Conservation (phyloP, 2,797 vertebrate species). For the Amazona finschi region DNA sequence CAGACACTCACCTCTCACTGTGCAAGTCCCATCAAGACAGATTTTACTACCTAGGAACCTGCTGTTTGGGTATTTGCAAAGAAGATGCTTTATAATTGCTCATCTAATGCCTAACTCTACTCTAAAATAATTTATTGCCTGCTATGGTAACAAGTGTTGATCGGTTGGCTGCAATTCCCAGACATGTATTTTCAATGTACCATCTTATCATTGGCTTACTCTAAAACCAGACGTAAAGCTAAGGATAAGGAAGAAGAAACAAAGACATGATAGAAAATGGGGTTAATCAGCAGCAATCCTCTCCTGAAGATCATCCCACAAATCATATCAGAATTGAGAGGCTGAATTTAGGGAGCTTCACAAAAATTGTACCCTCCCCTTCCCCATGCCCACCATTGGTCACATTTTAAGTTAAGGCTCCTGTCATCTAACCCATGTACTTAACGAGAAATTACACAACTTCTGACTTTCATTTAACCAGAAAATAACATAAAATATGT, state of each 20-base stretch:
- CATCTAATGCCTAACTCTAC: background rate
- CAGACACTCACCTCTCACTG: background rate
- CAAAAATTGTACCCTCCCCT: background rate
- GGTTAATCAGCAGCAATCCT: background rate
- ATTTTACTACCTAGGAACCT: background rate
- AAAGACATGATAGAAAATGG: background rate
- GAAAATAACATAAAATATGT: background rate
- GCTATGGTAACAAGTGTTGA: background rate
- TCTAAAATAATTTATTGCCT: background rate
- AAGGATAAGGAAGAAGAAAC: background rate
- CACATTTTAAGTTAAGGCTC: background rate
- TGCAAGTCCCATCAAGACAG: background rate
- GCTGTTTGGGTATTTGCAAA: background rate
- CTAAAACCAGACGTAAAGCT: background rate
- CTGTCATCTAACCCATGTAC: background rate
- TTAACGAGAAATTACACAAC: background rate
- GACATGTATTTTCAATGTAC: background rate
- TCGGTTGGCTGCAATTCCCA: background rate
- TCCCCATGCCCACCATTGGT: background rate
- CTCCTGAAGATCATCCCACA: background rate
- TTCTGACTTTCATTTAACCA: background rate
- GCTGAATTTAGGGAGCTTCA: background rate
- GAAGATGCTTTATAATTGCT: background rate
- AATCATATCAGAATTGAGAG: background rate
- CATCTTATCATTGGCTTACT: background rate